Evolutionary conservation across 2,888 invertebrate genomes (phyloP).

Genomic region (Atherix ibis): DNA sequence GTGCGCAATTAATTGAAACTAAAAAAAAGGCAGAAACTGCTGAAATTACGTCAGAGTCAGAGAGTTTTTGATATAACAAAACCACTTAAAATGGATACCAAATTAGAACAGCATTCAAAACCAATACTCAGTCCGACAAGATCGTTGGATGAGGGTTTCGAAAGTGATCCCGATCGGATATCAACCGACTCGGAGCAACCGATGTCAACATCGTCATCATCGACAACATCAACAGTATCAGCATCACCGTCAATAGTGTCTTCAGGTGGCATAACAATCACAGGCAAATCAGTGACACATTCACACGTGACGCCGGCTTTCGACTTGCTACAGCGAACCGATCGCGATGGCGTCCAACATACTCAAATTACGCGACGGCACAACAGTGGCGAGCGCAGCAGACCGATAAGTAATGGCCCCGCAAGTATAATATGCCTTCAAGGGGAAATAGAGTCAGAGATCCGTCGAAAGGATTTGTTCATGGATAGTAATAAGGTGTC

Average conservation of each 20-base stretch:
- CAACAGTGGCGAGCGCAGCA: conserved; percentile 7
- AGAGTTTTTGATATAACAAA: too few species aligned
- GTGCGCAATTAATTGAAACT: too few species aligned
- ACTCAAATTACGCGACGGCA: conserved; percentile 26
- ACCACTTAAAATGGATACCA: conserved; percentile 19
- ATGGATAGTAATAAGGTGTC: conserved; percentile 12
- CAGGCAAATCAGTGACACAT: conserved; percentile 7
- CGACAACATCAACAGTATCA: conserved; percentile 12
- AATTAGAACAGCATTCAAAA: conserved; percentile 30
- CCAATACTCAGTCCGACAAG: conserved; percentile 33
- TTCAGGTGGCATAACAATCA: background rate
- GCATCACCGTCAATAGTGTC: conserved; percentile 5
- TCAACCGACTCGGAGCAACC: conserved; percentile 33
- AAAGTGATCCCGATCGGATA: conserved; percentile 35
- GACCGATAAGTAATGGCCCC: conserved; percentile 8
- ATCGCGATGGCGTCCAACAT: conserved; percentile 19
- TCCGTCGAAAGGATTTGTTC: conserved; percentile 8
- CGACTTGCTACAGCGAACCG: conserved; percentile 16
- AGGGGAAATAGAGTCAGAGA: conserved; percentile 12
- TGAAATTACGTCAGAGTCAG: too few species aligned
- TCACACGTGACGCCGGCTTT: conserved; percentile 13
- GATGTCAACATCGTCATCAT: conserved; percentile 11
- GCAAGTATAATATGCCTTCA: conserved; percentile 11
- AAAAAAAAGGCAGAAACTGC: too few species aligned
- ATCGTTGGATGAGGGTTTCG: conserved; percentile 34